phyloP scores from a whole-genome alignment of 2,888 invertebrate species.

The Volucella inanis region DNA sequence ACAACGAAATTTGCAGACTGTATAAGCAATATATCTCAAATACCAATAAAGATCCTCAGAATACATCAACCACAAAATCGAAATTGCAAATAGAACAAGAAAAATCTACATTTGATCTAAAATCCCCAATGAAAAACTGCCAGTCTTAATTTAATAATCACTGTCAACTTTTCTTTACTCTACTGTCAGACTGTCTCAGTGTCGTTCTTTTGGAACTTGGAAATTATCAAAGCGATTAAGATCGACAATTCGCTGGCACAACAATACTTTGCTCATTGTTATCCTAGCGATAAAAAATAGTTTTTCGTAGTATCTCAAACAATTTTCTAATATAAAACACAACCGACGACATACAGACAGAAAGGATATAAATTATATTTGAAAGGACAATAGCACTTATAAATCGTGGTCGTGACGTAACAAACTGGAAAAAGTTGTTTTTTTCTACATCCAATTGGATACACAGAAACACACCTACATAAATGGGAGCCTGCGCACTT shows the following conservation, averaged over 20 bases:
- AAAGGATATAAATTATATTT: slow-evolving; percentile 25
- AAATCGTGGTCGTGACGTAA: slow-evolving; percentile 67
- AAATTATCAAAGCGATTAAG: slow-evolving; percentile 52
- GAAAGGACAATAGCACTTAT: slow-evolving; percentile 72
- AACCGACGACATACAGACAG: slow-evolving; percentile 7
- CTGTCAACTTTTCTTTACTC: slow-evolving; percentile 2
- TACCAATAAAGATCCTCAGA: too few relatives aligned
- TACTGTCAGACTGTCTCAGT: background rate
- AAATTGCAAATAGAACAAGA: too few relatives aligned
- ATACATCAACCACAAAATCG: too few relatives aligned
- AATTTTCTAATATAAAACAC: slow-evolving; percentile 60
- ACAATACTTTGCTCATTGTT: slow-evolving; percentile 43
- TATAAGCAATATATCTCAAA: too few relatives aligned
- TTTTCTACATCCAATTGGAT: slow-evolving; percentile 68
- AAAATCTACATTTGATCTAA: too few relatives aligned
- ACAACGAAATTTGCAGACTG: too few relatives aligned
- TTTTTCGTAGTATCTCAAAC: slow-evolving; percentile 46
- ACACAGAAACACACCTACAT: slow-evolving; percentile 59
- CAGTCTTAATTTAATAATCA: slow-evolving; percentile 34
- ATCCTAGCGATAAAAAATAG: slow-evolving; percentile 56
- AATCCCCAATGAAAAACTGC: slow-evolving; percentile 3
- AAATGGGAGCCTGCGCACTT: slow-evolving; percentile 65
- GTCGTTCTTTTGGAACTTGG: slow-evolving; percentile 1
- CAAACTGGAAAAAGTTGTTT: slow-evolving; percentile 54
- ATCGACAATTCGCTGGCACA: slow-evolving; percentile 46